A percentile compares a stretch with the other conserved stretches of the same genome.
These are phyloP conservation scores for Anthopleura xanthogrammica DNA, from an alignment of 92 coral and sea anemone genomes.

Conservation along the genomic window DNA sequence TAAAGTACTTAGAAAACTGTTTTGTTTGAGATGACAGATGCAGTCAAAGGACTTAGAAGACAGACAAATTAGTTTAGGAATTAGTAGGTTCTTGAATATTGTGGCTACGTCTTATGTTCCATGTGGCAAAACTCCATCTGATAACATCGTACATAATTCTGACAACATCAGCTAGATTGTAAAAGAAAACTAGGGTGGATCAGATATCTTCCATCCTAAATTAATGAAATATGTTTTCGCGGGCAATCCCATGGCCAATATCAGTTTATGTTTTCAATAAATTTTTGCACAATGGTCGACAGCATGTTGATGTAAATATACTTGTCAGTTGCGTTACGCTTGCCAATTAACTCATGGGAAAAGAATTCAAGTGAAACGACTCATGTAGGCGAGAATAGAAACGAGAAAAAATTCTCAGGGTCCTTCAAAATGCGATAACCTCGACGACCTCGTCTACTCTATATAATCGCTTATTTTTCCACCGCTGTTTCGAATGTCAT, in stretches of 20 bases:
- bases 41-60: background rate
- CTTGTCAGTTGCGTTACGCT: background rate
- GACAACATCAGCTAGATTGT: slow-evolving; percentile 5
- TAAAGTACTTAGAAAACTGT: background rate
- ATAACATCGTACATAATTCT: slow-evolving; percentile 17
- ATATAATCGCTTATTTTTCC: slow-evolving; percentile 13
- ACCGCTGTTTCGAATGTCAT: slow-evolving; percentile 14
- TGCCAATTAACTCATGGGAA: slow-evolving; percentile 16
- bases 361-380: background rate
- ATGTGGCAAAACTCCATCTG: slow-evolving; percentile 39
- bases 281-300: slow-evolving; percentile 3
- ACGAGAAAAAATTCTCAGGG: slow-evolving; percentile 21
- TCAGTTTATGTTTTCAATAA: background rate
- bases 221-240: slow-evolving; percentile 4
- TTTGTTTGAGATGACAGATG: slow-evolving; percentile 22
- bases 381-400: background rate
- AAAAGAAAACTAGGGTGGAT: slow-evolving; percentile 16
- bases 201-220: slow-evolving; percentile 8
- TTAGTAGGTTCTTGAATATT: slow-evolving; percentile 25
- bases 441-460: slow-evolving; percentile 10
- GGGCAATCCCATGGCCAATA: background rate
- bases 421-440: slow-evolving; percentile 24
- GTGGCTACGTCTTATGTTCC: slow-evolving; percentile 7
- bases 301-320: slow-evolving; percentile 12
- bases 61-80: slow-evolving; percentile 5